phyloP scores from a whole-genome alignment of 1,140 invertebrate genomes.

The Zaprionus africanus region DNA sequence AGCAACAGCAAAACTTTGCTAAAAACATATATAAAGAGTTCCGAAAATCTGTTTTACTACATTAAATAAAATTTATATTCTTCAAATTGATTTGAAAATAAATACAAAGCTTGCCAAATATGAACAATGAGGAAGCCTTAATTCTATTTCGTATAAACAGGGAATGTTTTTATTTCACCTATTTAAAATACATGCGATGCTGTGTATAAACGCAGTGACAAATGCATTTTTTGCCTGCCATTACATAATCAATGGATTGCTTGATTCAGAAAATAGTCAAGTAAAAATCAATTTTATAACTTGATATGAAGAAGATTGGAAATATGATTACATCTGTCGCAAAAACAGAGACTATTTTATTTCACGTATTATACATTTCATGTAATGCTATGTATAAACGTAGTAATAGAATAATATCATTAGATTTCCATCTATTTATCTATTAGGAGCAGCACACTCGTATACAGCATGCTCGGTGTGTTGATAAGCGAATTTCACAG shows the following conservation, averaged over 20 bases:
- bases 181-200: too few species aligned
- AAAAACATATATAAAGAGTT: conserved; percentile 11
- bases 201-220: too few species aligned
- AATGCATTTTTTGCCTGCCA: too few species aligned
- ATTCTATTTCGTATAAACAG: not conserved
- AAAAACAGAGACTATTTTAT: too few species aligned
- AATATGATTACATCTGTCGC: too few species aligned
- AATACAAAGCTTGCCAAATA: not conserved
- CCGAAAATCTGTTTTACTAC: not conserved
- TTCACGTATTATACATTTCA: too few species aligned
- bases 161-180: too few species aligned
- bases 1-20: conserved; percentile 34
- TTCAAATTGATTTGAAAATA: conserved; percentile 6
- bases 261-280: too few species aligned
- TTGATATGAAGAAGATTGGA: too few species aligned
- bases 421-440: conserved; percentile 3
- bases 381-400: not conserved
- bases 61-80: not conserved
- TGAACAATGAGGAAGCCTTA: not conserved
- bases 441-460: conserved; percentile 9
- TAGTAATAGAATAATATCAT: not conserved
- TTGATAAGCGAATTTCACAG: conserved; percentile 41
- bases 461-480: conserved; percentile 17
- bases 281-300: too few species aligned
- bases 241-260: too few species aligned